phyloP scores from a whole-genome alignment of 37 sponge, comb jelly and placozoan genomes.

The Theonella swinhoei region DNA sequence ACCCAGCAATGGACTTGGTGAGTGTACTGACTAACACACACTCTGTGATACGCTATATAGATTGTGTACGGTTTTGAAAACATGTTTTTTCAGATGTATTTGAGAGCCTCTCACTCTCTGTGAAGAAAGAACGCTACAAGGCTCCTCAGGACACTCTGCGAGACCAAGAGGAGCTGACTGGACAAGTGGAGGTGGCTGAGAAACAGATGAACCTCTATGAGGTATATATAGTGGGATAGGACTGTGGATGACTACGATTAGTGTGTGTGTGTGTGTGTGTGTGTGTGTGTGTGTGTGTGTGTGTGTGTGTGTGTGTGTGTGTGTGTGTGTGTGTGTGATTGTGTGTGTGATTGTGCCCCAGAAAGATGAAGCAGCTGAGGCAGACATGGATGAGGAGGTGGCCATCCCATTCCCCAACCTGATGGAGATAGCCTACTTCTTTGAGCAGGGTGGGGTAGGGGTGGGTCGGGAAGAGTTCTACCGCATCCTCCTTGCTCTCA shows the following conservation, averaged over 20 bases:
- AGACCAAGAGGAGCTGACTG: constrained; percentile 75
- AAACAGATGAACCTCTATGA: constrained; percentile 82
- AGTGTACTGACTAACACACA: too few relatives aligned
- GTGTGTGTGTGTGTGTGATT: too few relatives aligned
- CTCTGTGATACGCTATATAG: not conserved
- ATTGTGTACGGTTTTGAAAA: not conserved
- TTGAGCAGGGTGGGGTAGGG: constrained; percentile 94
- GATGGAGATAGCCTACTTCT: constrained; percentile 73
- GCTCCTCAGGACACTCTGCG: constrained; percentile 53
- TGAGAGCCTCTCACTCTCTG: constrained; percentile 69
- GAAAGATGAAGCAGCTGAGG: constrained; percentile 68
- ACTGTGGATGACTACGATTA: too few relatives aligned
- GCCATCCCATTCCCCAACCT: constrained; percentile 88
- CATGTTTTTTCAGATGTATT: constrained; percentile 61
- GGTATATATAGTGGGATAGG: too few relatives aligned
- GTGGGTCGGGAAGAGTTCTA: constrained; percentile 79
- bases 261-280: too few relatives aligned
- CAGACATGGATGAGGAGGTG: constrained; percentile 90
- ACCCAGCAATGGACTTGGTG: constrained; percentile 80
- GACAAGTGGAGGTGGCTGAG: constrained; percentile 69
- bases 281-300: too few relatives aligned
- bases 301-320: too few relatives aligned
- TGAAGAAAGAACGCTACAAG: constrained; percentile 63
- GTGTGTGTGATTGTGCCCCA: too few relatives aligned
- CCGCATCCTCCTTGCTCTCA: constrained; percentile 87